Evolutionary conservation across 1,140 invertebrate genomes (phyloP), one percentile per base, ranked within the genome.

Genomic region (Dinoponera quadriceps): DNA sequence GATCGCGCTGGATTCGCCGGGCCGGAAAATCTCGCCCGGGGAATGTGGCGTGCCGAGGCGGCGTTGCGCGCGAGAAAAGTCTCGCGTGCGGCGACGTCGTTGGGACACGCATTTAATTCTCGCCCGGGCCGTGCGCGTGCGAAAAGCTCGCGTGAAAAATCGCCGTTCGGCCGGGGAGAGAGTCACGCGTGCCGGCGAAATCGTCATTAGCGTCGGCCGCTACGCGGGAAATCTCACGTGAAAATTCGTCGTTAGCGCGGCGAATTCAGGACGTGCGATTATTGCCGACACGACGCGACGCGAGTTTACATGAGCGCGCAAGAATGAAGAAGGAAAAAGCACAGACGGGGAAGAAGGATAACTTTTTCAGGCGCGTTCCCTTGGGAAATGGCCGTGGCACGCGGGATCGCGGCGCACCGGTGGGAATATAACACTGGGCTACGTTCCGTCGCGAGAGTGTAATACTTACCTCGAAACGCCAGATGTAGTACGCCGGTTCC

Each of bases 391-490:
- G 27, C 18, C 44, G 18, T 48, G 9, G 11, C 16, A 7, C 25
- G 22, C 11, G n/a, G 60, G 33, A 38, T 38, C 29, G 33, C 63
- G 29, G 22, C 44, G 29, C 49, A 75, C 54, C 65, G 51, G 65
- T 80, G 65, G 54, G 75, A 80, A 44, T 71, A 80, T 80, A 54
- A 51, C 84, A 83, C 78, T 65, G 73, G 63, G 82, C 20, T 27
- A 80, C 33, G 77, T 82, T 49, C 68, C 72, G 63, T 59, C 54
- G 22, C 38, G 59, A 63, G 83, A 82, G 48, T 60, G 83, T 82
- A 55, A 85, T 85, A 82, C 83, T 85, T 73, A 85, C 85, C 78
- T 87, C 84, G 84, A 83, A 85, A 87, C 84, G 59, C 69, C 72
- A 77, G 84, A 87, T 85, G 84, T 82, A 71, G 77, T 86, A 85